Base-by-base conservation (phyloP, 2,113 vertebrate species). In the human (Homo sapiens) region DNA sequence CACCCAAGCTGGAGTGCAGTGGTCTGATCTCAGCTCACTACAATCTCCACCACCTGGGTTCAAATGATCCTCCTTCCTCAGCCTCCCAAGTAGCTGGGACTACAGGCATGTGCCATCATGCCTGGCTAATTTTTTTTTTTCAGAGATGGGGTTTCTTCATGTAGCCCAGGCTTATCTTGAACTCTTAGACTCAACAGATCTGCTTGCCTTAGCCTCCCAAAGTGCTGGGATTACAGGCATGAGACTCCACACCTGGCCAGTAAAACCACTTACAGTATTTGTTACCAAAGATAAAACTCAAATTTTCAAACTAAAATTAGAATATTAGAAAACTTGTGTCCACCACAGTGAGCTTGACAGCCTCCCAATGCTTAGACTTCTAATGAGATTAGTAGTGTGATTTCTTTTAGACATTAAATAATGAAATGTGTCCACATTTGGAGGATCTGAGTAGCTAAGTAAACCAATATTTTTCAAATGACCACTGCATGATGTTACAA, bases 221-320 rank as follows among this genome's bases (percentile, higher is more conserved):
- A 27, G 59, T 25, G 25, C 59, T 61, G 10, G 59, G 25, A 61
- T 61, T 61, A 30, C 0, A 30, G 59, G 59, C 25, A 30, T 61
- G 25, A 61, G 25, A 27, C 59, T 2, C 59, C 25, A 27, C 0
- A 0, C 25, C 11, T 27, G 11, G 10, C 2, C 25, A 12, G 59
- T 61, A 89, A 92, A 85, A 89, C 25, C 35, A 76, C 40, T 89
- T 43, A 94, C 27, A 90, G 66, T 90, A 73, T 85, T 83, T 93
- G 52, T 73, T 88, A 96, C 27, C 59, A 87, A 96, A 93, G 81
- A 95, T 57, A 83, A 93, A 93, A 78, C 57, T 82, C 17, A 45
- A 85, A 23, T 78, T 92, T 79, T 79, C 14, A 64, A 55, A 45
- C 78, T 52, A 91, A 86, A 61, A 61, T 61, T 27, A 81, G 90